phyloP scores from a whole-genome alignment of 2,888 invertebrate species.

The Limnephilus auricula region DNA sequence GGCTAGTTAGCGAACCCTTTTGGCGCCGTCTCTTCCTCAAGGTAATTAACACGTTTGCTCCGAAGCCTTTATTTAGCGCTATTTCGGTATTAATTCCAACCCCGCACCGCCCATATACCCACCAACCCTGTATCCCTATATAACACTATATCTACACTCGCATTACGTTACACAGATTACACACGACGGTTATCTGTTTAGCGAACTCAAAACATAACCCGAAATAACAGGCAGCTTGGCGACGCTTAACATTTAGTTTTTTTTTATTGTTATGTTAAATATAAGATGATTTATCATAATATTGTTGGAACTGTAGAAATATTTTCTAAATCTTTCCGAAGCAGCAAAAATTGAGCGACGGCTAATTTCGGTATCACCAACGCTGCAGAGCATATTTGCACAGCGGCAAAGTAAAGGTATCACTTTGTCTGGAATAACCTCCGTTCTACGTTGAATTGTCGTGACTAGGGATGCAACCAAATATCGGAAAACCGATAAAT shows the following conservation, averaged over 20 bases:
- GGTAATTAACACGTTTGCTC: slow-evolving; percentile 24
- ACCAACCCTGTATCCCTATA: not conserved
- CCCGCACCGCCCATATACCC: not conserved
- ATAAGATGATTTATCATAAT: too few species aligned
- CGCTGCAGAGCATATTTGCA: too few species aligned
- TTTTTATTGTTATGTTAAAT: not conserved
- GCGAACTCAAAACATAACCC: not conserved
- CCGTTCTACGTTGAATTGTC: too few species aligned
- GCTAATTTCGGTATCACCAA: too few species aligned
- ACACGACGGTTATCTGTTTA: not conserved
- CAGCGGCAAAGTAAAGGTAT: too few species aligned
- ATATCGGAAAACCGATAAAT: too few species aligned
- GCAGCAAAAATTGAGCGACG: too few species aligned
- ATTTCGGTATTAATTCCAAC: not conserved
- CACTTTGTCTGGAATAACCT: too few species aligned
- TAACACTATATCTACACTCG: not conserved
- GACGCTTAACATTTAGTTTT: not conserved
- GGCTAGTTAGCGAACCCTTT: slow-evolving; percentile 27
- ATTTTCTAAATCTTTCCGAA: too few species aligned
- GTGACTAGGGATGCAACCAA: too few species aligned
- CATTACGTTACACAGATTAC: not conserved
- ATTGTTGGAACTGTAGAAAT: too few species aligned
- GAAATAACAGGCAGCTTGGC: not conserved
- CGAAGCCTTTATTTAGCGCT: slow-evolving; percentile 21
- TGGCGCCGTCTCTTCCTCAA: slow-evolving; percentile 9